Base-by-base conservation (phyloP, 2,113 vertebrate species). In the Gnathonemus echidnorhynchus region DNA sequence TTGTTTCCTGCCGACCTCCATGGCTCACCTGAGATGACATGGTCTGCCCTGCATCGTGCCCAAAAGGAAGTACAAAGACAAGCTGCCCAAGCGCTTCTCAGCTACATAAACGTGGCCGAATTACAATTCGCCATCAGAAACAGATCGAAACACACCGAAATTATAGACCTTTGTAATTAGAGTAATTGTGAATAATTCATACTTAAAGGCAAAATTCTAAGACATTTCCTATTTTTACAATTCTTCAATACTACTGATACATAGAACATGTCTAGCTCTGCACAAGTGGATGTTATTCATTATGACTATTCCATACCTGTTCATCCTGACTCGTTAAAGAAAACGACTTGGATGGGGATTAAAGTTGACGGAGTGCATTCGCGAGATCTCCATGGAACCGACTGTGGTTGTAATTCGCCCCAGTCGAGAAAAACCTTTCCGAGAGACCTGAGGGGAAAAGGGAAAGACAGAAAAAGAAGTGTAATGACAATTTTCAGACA, bases 401-500 rank as follows among this genome's bases (percentile, higher is more conserved):
- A 56, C 3, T 27, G 24, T 52, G 27, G n/a, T 87, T 17, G 35
- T 53, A 50, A 52, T 56, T 52, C 5, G 17, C 27, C 19, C 50
- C 86, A 56, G 86, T 15, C 15, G n/a, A 70, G 62, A 50, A 87
- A 48, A 87, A 15, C 15, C 27, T 35, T 53, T 87, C 24, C 8
- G 19, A 85, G 83, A 24, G 19, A 48, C 42, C 42, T 11, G 83
- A 85, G 83, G 15, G n/a, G 50, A 56, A 87, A 87, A 49, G 45
- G 46, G 24, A 87, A 87, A 87, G 50, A 87, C 49, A 53, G 35
- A 87, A 31, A 53, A 87, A 39, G 86, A 87, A 53, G 49, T 39
- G 27, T 53, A 87, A 53, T 92, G 89, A 90, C 90, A 90, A 92
- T 58, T 86, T 91, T 89, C 91, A 92, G 92, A 93, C 77, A n/a